These are phyloP conservation scores for Drosophila atripex DNA, from an alignment of 2,888 invertebrate species.

Conservation along the genomic window DNA sequence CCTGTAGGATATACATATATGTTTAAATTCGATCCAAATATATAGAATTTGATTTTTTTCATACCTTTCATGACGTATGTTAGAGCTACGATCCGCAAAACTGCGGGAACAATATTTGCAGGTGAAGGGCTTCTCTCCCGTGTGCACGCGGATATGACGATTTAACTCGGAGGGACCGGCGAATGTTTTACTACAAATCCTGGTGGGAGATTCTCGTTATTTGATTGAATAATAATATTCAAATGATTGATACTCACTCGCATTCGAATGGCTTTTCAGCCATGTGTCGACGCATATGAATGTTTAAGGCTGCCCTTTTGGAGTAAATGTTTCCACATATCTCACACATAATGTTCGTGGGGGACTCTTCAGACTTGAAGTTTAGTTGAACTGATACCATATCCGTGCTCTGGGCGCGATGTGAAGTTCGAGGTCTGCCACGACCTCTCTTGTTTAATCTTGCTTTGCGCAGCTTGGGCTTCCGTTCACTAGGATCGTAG, in stretches of 20 bases:
- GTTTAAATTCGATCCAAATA: neutral
- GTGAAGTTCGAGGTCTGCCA: conserved; percentile 57
- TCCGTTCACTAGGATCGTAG: conserved; percentile 67
- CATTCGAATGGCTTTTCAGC: conserved; percentile 83
- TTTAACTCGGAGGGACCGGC: conserved; percentile 82
- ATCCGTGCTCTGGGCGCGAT: conserved; percentile 9
- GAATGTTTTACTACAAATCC: conserved; percentile 81
- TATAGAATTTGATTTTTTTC: too few relatives aligned
- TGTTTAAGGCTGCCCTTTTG: conserved; percentile 81
- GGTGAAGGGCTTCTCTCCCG: conserved; percentile 82
- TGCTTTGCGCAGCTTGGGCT: conserved; percentile 59
- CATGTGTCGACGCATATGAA: conserved; percentile 83
- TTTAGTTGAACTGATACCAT: conserved; percentile 7
- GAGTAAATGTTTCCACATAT: conserved; percentile 83
- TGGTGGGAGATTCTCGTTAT: conserved; percentile 30
- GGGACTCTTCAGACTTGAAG: conserved; percentile 51
- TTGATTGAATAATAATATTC: neutral
- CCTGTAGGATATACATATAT: conserved; percentile 49
- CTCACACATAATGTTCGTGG: conserved; percentile 81
- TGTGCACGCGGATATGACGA: conserved; percentile 83
- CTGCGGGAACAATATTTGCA: conserved; percentile 83
- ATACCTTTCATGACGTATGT: conserved; percentile 84
- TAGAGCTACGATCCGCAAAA: conserved; percentile 84
- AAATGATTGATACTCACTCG: conserved; percentile 73
- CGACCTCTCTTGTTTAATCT: conserved; percentile 61